Conservation (phyloP, 2,888 invertebrate species). For the Morinoia aosen region DNA sequence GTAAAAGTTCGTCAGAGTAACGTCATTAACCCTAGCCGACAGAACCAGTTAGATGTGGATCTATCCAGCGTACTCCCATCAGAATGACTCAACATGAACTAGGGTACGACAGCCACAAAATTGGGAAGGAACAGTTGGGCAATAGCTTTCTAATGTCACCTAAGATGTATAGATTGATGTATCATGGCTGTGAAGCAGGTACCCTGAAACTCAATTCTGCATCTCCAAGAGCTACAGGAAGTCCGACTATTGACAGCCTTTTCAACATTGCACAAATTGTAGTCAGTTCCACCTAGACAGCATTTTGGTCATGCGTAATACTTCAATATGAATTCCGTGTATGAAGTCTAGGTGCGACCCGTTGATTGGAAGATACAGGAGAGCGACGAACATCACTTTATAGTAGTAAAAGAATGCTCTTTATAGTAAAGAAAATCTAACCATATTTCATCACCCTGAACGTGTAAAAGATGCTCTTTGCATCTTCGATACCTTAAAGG, state of each 20-base stretch:
- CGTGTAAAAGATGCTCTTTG: not conserved
- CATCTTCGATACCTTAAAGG: not conserved
- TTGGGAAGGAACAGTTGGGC: not conserved
- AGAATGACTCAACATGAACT: not conserved
- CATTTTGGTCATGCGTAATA: not conserved
- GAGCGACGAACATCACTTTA: too few relatives aligned
- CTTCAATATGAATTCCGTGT: too few relatives aligned
- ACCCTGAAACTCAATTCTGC: not conserved
- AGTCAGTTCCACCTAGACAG: not conserved
- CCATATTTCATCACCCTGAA: not conserved
- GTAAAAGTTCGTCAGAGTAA: not conserved
- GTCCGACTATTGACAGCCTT: not conserved
- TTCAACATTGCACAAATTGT: not conserved
- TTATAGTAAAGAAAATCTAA: not conserved
- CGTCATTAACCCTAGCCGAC: not conserved
- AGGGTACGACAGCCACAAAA: not conserved
- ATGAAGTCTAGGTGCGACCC: not conserved
- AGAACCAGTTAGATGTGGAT: not conserved
- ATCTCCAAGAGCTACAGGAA: not conserved
- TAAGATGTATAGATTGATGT: constrained; percentile 28
- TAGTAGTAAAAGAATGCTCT: not conserved
- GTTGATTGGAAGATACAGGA: too few relatives aligned
- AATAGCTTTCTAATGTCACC: not conserved
- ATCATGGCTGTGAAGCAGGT: not conserved
- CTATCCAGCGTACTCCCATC: not conserved